Percentiles rank a stretch among this genome's conserved stretches.
Conservation (phyloP, 1,140 invertebrate genomes). For the Atta texana region DNA sequence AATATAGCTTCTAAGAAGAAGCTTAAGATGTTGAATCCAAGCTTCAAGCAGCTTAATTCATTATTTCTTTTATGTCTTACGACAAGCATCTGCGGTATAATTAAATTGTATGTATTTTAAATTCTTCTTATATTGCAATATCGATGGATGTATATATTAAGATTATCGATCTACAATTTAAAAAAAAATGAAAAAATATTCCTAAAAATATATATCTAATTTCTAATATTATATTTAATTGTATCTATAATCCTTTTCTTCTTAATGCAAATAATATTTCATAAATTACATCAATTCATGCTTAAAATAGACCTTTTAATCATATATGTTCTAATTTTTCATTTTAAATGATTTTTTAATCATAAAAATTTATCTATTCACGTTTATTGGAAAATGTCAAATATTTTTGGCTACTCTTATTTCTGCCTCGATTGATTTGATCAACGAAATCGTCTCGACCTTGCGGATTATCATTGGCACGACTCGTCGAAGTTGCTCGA, state of each 20-base stretch:
- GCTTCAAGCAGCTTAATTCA: constrained; percentile 66
- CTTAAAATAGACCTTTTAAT: neutral
- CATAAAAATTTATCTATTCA: constrained; percentile 12
- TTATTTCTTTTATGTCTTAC: constrained; percentile 43
- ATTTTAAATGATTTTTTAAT: neutral
- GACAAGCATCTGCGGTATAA: constrained; percentile 20
- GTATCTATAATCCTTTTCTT: neutral
- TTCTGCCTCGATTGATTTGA: constrained; percentile 38
- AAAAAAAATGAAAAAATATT: neutral
- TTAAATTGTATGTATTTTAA: constrained; percentile 24
- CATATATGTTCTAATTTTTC: neutral
- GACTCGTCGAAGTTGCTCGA: constrained; percentile 47
- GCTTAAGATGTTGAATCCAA: constrained; percentile 60
- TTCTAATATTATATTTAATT: constrained; percentile 4
- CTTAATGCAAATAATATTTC: neutral
- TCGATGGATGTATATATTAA: neutral
- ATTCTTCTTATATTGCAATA: neutral
- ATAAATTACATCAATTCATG: neutral
- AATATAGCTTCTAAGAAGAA: neutral
- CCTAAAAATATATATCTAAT: neutral
- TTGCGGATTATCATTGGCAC: constrained; percentile 31
- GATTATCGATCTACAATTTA: neutral
- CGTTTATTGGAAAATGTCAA: neutral
- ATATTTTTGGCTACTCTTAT: constrained; percentile 55
- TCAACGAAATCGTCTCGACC: constrained; percentile 36